Base-by-base conservation (phyloP, 2,113 vertebrate genomes). In the Centropus bengalensis region DNA sequence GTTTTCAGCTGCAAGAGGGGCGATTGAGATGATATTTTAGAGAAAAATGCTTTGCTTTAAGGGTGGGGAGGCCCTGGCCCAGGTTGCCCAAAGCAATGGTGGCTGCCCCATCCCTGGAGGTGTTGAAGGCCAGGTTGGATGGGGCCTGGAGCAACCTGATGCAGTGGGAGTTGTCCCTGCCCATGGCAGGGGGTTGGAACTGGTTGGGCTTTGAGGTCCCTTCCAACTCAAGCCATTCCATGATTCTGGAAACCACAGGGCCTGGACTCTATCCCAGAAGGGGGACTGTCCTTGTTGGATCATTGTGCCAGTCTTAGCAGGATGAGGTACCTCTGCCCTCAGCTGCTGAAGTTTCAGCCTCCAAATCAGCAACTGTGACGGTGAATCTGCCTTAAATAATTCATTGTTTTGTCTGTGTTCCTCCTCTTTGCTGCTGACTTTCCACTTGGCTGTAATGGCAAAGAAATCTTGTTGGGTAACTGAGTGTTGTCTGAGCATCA, bases 351-450 rank as follows among this genome's bases (percentile, higher is more conserved):
- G 71, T 52, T 85, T 66, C 55, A 91, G 32, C 30, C 49, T 87
- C 55, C 58, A 51, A 66, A 73, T 83, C 36, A 76, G 40, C 56
- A 47, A 58, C 81, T 56, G n/a, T 44, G 74, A 71, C 1, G 27
- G 28, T 38, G 66, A 92, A 32, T 80, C 68, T 88, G 79, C 40
- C 47, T 70, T 93, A 85, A 91, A 89, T 83, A 80, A 94, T 94
- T 91, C 44, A 71, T 81, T 33, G 78, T 33, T 88, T 80, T 81
- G 55, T 63, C 64, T 88, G 14, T 44, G 54, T 73, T 93, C 44
- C 60, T 94, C 20, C 58, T 77, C 26, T 5, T 75, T n/a, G 52
- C 82, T 83, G 68, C 82, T 93, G 75, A 70, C 74, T 91, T 91
- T 44, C 62, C n/a, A 49, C 62, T 81, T 33, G 19, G 71, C 76